These are phyloP conservation scores for Microplitis deprimator DNA, from an alignment of 2,888 invertebrate genomes.

Conservation along the genomic window DNA sequence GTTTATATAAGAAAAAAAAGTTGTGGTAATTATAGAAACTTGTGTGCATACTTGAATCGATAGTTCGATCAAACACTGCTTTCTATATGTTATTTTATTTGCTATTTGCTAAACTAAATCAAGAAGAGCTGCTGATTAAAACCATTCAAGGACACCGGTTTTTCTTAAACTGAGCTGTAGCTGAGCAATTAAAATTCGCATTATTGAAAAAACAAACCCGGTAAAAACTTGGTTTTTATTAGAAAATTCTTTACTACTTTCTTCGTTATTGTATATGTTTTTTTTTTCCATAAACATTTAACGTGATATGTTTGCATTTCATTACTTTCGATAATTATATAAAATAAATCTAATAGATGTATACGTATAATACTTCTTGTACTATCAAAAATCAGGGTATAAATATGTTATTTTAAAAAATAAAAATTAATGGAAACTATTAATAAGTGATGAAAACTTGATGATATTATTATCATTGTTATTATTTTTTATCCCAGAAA, in stretches of 20 bases:
- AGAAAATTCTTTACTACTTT: neutral
- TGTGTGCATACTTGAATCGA: neutral
- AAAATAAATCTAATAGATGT: no score
- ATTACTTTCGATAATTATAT: no score
- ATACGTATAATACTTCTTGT: no score
- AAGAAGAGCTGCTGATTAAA: neutral
- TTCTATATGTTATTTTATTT: neutral
- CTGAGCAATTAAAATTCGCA: neutral
- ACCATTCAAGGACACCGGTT: neutral
- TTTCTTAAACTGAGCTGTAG: neutral
- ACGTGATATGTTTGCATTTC: neutral
- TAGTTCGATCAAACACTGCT: neutral
- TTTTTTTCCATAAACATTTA: neutral
- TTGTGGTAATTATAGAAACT: conserved; percentile 15
- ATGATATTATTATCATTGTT: no score
- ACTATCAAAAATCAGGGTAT: no score
- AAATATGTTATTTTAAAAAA: no score
- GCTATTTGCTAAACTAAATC: neutral
- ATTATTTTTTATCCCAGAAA: no score
- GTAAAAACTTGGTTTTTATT: no score
- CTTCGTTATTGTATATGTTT: neutral
- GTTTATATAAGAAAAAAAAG: neutral
- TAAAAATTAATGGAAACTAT: no score
- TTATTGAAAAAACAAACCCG: neutral
- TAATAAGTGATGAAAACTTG: no score